phyloP scores from a whole-genome alignment of 2,888 invertebrate genomes.

The Drosophila engyochracea region DNA sequence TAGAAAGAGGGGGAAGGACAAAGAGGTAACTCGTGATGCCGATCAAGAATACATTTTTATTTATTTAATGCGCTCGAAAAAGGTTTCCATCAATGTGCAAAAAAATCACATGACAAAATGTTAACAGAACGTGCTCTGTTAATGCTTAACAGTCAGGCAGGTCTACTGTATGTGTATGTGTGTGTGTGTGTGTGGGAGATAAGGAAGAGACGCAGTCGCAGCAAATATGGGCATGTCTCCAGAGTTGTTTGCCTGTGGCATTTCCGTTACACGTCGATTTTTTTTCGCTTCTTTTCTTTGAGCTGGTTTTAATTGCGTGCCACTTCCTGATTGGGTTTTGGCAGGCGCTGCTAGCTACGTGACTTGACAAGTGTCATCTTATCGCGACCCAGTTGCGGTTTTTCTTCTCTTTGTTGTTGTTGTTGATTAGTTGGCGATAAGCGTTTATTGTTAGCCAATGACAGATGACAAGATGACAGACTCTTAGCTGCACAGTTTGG shows the following conservation, averaged over 20 bases:
- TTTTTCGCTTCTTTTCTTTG: not conserved
- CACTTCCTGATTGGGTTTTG: constrained; percentile 39
- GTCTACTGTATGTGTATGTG: constrained; percentile 12
- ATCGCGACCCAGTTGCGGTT: constrained; percentile 37
- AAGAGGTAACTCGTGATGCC: not conserved
- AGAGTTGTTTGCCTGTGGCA: constrained; percentile 31
- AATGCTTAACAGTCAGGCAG: constrained; percentile 36
- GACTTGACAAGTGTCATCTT: constrained; percentile 63
- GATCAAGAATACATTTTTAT: not conserved
- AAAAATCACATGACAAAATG: not conserved
- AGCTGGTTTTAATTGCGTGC: constrained; percentile 38
- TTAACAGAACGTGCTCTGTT: not conserved
- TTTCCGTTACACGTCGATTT: constrained; percentile 53
- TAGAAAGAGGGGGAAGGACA: not conserved
- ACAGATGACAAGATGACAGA: constrained; percentile 8
- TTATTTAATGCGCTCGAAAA: not conserved
- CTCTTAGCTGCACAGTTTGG: constrained; percentile 3
- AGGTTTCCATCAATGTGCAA: not conserved
- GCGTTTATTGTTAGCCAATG: constrained; percentile 6
- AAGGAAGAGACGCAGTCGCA: constrained; percentile 12
- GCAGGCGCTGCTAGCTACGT: constrained; percentile 48
- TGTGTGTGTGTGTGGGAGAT: constrained; percentile 21
- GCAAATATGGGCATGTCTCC: constrained; percentile 59
- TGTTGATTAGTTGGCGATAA: constrained; percentile 28
- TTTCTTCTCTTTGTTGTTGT: not conserved